Evolutionary conservation across 2,888 invertebrate genomes (phyloP).

Genomic region (Danaus chrysippus): DNA sequence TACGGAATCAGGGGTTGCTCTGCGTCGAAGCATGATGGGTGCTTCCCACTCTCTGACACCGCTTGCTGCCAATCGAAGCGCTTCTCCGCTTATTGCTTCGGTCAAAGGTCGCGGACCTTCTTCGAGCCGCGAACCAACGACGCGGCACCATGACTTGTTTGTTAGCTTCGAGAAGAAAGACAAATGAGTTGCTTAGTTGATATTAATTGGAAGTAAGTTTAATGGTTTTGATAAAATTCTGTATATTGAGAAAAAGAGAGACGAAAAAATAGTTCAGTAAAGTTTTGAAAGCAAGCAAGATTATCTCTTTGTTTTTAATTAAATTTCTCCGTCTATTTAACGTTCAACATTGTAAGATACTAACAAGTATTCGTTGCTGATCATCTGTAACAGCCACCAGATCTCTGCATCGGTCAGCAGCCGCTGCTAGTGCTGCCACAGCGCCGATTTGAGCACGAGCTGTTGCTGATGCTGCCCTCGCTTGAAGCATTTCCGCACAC

Average conservation of each 20-base stretch:
- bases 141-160: conserved; percentile 91
- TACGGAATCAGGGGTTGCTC: conserved; percentile 86
- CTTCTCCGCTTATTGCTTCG: conserved; percentile 72
- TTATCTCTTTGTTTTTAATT: too few species aligned
- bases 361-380: conserved; percentile 88
- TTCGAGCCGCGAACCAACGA: conserved; percentile 82
- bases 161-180: conserved; percentile 81
- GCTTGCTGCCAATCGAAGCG: conserved; percentile 73
- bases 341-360: conserved; percentile 25
- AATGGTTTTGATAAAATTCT: too few species aligned
- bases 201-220: too few species aligned
- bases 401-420: conserved; percentile 92
- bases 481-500: conserved; percentile 85
- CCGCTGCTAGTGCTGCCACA: conserved; percentile 88
- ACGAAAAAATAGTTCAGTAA: neutral
- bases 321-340: too few species aligned
- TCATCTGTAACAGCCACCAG: conserved; percentile 93
- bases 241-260: too few species aligned
- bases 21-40: conserved; percentile 86
- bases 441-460: conserved; percentile 88
- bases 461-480: conserved; percentile 87
- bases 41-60: conserved; percentile 87
- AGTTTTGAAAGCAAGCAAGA: neutral
- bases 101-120: conserved; percentile 56
- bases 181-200: too few species aligned